Conservation (phyloP, 2,797 vertebrate genomes). For the Amniataba percoides region DNA sequence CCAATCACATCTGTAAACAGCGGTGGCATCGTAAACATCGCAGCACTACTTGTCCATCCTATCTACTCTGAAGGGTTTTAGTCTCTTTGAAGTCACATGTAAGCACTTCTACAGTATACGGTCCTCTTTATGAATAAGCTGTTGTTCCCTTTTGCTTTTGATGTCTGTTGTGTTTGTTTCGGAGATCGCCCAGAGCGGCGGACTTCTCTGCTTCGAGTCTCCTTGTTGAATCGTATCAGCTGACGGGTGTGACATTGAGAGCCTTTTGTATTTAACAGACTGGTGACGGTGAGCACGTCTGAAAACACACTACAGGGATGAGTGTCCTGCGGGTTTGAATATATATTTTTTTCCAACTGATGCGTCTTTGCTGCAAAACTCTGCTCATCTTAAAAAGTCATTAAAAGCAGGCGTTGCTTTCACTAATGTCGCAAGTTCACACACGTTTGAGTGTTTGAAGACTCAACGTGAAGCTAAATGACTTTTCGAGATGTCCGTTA, state of each 20-base stretch:
- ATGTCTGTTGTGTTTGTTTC: slow-evolving; percentile 47
- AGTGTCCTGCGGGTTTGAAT: slow-evolving; percentile 37
- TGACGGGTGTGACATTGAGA: slow-evolving; percentile 39
- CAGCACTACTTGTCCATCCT: slow-evolving; percentile 50
- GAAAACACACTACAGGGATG: slow-evolving; percentile 42
- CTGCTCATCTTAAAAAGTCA: slow-evolving; percentile 15
- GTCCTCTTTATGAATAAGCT: slow-evolving; percentile 80
- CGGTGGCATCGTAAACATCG: slow-evolving; percentile 16
- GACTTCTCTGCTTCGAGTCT: slow-evolving; percentile 20
- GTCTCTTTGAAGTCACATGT: slow-evolving; percentile 64
- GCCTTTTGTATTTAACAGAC: slow-evolving; percentile 47
- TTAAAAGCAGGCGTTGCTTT: background rate
- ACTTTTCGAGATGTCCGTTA: slow-evolving; percentile 3
- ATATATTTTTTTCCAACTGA: slow-evolving; percentile 11
- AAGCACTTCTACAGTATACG: slow-evolving; percentile 80
- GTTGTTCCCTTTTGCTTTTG: slow-evolving; percentile 60
- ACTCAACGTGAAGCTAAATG: background rate
- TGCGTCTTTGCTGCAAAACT: slow-evolving; percentile 6
- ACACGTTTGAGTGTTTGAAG: slow-evolving; percentile 12
- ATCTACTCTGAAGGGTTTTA: slow-evolving; percentile 57
- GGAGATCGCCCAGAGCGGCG: background rate
- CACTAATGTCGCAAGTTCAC: background rate
- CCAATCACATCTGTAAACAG: slow-evolving; percentile 22
- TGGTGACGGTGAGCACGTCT: slow-evolving; percentile 40
- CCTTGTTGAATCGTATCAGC: slow-evolving; percentile 30